Conservation (phyloP, 1,140 invertebrate genomes). For the Aphaenogaster floridana region DNA sequence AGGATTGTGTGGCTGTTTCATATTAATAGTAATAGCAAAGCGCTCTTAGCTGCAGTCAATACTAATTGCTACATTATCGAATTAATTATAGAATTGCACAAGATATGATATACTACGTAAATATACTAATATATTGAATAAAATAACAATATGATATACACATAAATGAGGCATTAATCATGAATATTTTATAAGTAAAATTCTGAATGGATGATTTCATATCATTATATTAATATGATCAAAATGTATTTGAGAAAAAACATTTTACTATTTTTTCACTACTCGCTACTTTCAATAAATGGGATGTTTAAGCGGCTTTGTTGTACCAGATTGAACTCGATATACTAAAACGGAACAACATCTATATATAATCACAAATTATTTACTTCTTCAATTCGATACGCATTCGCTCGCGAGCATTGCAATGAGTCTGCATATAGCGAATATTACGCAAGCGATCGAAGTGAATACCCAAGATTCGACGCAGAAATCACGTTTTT, state of each 20-base stretch:
- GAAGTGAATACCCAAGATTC: slow-evolving; percentile 35
- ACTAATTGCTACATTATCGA: background rate
- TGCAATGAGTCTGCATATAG: slow-evolving; percentile 36
- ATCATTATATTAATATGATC: background rate
- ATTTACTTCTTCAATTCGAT: slow-evolving; percentile 38
- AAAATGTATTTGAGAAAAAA: background rate
- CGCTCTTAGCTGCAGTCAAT: background rate
- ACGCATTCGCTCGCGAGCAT: slow-evolving; percentile 12
- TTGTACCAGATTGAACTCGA: background rate
- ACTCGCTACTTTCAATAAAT: background rate
- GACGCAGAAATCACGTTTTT: slow-evolving; percentile 44
- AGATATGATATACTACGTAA: background rate
- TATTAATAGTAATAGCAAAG: background rate
- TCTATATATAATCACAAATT: slow-evolving; percentile 1
- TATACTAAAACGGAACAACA: background rate
- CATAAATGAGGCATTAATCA: background rate
- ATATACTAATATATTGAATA: background rate
- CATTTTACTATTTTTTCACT: no score
- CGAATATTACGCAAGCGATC: slow-evolving; percentile 25
- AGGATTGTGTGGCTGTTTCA: background rate
- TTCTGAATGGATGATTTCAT: background rate
- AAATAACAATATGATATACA: background rate
- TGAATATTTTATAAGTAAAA: background rate
- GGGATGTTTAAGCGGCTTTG: background rate
- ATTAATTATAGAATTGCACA: slow-evolving; percentile 6